phyloP scores from a whole-genome alignment of 2,113 vertebrate species.

The Bubo blakistoni region DNA sequence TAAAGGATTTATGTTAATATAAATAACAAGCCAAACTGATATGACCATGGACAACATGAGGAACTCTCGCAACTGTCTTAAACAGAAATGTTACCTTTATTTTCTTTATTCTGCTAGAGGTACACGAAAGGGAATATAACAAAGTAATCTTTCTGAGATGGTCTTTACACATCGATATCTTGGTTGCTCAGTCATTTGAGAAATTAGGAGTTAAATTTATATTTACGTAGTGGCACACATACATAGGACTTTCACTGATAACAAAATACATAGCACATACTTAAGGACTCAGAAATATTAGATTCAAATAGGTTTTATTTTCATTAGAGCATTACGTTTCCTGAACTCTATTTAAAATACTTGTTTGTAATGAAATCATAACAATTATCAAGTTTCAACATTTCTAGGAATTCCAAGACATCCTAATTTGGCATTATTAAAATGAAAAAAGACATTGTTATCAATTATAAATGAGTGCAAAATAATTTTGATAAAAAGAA shows the following conservation, averaged over 20 bases:
- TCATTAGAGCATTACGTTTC: not conserved
- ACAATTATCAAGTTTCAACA: not conserved
- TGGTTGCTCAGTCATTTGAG: not conserved
- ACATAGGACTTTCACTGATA: not conserved
- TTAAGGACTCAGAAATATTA: not conserved
- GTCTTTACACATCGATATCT: not conserved
- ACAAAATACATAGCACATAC: not conserved
- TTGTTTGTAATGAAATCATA: not conserved
- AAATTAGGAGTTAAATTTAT: not conserved
- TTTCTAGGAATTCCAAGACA: not conserved
- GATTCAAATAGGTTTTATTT: not conserved
- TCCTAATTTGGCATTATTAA: not conserved
- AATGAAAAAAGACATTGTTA: not conserved
- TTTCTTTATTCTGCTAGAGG: not conserved
- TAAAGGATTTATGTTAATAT: not conserved
- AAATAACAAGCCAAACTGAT: not conserved
- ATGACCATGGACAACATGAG: not conserved
- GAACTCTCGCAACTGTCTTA: not conserved
- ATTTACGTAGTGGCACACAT: not conserved
- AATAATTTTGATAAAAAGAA: not conserved
- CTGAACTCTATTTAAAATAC: not conserved
- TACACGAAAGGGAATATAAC: not conserved
- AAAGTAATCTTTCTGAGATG: not conserved
- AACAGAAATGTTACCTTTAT: not conserved
- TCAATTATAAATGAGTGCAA: not conserved